Conservation (phyloP, 2,113 vertebrate genomes). For the Genyomyrus donnyi region DNA sequence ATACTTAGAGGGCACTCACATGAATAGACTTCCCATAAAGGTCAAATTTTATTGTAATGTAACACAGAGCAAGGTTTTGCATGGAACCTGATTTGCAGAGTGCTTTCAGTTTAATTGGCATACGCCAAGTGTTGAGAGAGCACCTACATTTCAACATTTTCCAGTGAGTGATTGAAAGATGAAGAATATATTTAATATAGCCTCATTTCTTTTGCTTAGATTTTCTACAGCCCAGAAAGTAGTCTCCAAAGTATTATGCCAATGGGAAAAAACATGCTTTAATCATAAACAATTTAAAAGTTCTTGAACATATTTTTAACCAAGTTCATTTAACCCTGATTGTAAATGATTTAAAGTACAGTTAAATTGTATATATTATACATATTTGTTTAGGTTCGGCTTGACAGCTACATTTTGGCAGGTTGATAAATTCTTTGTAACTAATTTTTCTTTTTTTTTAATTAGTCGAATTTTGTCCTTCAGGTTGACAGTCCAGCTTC, state of each 20-base stretch:
- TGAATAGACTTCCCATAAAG: slow-evolving; percentile 22
- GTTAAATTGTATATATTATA: not conserved
- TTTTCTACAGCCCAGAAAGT: not conserved
- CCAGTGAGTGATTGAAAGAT: not conserved
- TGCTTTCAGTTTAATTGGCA: not conserved
- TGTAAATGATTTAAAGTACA: not conserved
- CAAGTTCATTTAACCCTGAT: not conserved
- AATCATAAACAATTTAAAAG: not conserved
- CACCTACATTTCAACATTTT: not conserved
- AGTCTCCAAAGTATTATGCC: not conserved
- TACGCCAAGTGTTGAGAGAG: not conserved
- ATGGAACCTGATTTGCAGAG: not conserved
- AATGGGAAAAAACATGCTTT: not conserved
- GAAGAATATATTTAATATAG: slow-evolving; percentile 8
- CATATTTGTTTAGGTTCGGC: not conserved
- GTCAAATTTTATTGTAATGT: slow-evolving; percentile 13
- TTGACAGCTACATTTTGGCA: not conserved
- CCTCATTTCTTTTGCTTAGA: not conserved
- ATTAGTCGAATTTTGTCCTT: not conserved
- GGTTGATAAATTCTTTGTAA: not conserved
- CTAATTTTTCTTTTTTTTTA: not conserved
- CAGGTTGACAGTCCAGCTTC: not conserved
- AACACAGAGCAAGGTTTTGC: not conserved
- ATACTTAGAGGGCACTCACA: slow-evolving; percentile 2
- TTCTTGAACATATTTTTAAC: not conserved